Evolutionary conservation across 2,888 invertebrate genomes (phyloP), one percentile per base, ranked within the genome.

Genomic region (Ischnura elegans): DNA sequence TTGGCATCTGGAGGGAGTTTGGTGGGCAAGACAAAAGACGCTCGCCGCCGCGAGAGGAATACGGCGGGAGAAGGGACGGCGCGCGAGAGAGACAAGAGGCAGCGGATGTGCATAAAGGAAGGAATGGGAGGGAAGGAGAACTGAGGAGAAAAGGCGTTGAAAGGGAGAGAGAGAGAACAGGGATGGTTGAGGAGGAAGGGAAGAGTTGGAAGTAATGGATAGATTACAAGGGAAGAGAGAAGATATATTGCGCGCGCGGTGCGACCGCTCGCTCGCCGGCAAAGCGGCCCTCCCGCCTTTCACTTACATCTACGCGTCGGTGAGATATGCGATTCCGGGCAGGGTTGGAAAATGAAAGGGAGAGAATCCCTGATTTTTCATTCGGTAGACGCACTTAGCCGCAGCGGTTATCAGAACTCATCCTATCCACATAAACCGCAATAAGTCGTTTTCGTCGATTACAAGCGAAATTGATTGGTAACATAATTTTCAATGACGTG

Each of bases 1-100:
- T 87, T 87, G 87, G 87, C 87, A 87, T 87, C 87, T 87, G 55
- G 42, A 29, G 13, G 55, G 87, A 76, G 55, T 87, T 87, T 87
- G 87, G 51, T 51, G 47, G 87, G 36, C 87, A 55, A 87, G 61
- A 87, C 87, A 87, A 87, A 87, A 55, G 87, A 55, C 47, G 87
- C 47, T 87, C 47, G 85, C 85, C 85, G 36, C 85, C 16, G 42
- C 16, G 0, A 36, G 76, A 76, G 36, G 36, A 76, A 2, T 8
- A 36, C 61, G 36, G 76, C 61, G 36, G 76, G 76, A 76, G 25
- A n/a, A 86, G 86, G 85, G 43, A 43, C 25, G 45, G n/a, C n/a
- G n/a, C n/a, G n/a, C n/a, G n/a, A n/a, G n/a, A 25, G 25, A 21
- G 85, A 45, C 21, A 42, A 45, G 85, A 85, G 21, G 45, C 25